Percentiles rank a stretch among this genome's conserved stretches.
phyloP scores from a whole-genome alignment of 2,888 invertebrate species.

The Pristionchus fissidentatus region DNA sequence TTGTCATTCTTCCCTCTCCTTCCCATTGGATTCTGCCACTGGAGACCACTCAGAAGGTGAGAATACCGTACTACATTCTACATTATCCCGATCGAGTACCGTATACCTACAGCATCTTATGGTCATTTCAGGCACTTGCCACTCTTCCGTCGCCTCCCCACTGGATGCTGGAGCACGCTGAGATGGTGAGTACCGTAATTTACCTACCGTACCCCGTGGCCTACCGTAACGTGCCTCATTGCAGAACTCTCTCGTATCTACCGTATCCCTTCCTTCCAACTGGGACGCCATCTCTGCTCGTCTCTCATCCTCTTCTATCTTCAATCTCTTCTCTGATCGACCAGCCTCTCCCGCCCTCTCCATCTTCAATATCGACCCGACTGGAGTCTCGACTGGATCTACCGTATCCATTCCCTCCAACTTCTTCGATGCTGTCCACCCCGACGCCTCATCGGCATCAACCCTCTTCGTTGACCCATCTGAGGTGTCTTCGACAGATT shows the following conservation, averaged over 20 bases:
- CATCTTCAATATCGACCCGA: background rate
- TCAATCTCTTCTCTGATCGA: background rate
- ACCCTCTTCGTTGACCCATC: conserved; percentile 6
- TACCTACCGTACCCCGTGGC: background rate
- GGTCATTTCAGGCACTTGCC: too few species aligned
- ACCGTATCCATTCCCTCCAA: too few species aligned
- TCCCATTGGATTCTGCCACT: background rate
- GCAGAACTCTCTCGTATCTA: background rate
- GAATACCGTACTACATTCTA: too few species aligned
- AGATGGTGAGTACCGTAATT: background rate
- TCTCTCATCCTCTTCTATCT: background rate
- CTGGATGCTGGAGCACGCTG: too few species aligned
- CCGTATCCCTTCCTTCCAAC: background rate
- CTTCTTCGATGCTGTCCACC: too few species aligned
- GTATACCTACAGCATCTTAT: too few species aligned
- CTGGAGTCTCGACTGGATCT: background rate
- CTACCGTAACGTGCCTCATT: background rate
- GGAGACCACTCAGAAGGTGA: background rate
- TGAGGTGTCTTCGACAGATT: background rate
- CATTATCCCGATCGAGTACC: too few species aligned
- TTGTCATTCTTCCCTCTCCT: background rate
- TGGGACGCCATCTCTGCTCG: background rate
- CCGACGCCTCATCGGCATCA: background rate
- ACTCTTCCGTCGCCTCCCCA: too few species aligned
- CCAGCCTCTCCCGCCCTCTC: background rate